Evolutionary conservation across 2,113 vertebrate genomes (phyloP), one percentile per base, ranked within the genome.

Genomic region (Ivindomyrus marchei): DNA sequence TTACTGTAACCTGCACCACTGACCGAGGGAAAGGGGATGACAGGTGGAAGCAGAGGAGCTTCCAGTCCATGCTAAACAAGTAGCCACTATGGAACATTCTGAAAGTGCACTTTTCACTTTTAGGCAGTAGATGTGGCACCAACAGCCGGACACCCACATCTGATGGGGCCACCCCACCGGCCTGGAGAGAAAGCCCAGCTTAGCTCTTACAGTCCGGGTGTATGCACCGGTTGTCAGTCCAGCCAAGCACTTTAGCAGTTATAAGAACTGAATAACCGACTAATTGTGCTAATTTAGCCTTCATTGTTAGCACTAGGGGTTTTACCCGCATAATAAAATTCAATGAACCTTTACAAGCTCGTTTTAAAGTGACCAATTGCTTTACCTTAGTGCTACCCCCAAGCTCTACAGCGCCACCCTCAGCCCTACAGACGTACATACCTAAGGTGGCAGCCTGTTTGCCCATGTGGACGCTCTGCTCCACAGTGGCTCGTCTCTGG

Each of bases 401-500:
- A 24, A 46, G 21, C 17, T 85, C 24, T 46, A 46, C 83, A n/a
- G 19, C 39, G 7, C 39, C 45, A 49, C 83, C 39, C 83, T 46
- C 42, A 46, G 74, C 15, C 36, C 47, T 19, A 19, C 50, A 53
- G 50, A 53, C 4, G 19, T 8, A 49, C 45, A 27, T 90, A 97
- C 96, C 96, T 95, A 95, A 95, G 5, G 96, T 96, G 70, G 96
- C 91, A 0, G 93, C 94, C 89, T 95, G 95, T 50, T 92, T 91
- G 62, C 95, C 93, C 91, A 94, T 94, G 15, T 94, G 70, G 9
- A 93, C 92, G 17, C 94, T 94, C 74, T 95, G 94, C 70, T 96
- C 94, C 0, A 96, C 90, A 3, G 88, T 93, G 0, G 91, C 80
- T 87, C 94, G 91, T 91, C 88, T 92, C 93, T 96, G 96, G 90